Evolutionary conservation across 2,113 vertebrate species (phyloP).

Genomic region (Puntigrus tetrazona): DNA sequence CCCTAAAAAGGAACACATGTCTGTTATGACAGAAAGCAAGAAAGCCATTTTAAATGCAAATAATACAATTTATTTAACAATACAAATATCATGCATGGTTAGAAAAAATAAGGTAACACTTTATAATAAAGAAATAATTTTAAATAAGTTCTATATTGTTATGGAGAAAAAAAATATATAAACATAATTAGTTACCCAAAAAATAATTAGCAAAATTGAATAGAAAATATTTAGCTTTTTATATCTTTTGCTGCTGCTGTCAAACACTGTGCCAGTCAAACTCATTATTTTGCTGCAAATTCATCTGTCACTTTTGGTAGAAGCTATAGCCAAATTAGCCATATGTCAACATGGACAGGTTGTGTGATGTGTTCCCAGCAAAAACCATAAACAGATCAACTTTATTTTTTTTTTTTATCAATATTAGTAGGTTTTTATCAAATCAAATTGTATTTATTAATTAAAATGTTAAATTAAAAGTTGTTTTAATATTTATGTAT

Average conservation of each 20-base stretch:
- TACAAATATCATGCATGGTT: neutral
- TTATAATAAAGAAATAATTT: neutral
- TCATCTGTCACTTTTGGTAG: conserved; percentile 6
- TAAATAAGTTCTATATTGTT: neutral
- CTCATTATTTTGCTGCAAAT: neutral
- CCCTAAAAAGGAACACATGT: neutral
- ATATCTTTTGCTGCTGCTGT: neutral
- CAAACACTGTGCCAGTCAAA: neutral
- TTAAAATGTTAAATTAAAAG: too few species aligned
- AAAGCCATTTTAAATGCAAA: neutral
- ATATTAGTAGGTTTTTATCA: neutral
- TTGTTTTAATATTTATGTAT: too few species aligned
- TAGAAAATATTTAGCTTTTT: neutral
- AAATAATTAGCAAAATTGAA: neutral
- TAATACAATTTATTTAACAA: neutral
- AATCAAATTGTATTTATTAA: neutral
- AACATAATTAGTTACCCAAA: neutral
- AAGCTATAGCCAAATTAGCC: conserved; percentile 6
- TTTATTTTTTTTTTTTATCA: neutral
- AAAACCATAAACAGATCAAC: neutral
- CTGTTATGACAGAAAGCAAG: neutral
- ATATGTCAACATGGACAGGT: neutral
- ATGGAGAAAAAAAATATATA: neutral
- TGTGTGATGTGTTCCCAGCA: neutral
- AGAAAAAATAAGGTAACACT: neutral